Base-by-base conservation (phyloP, 2,113 vertebrate genomes). In the Hippocampus abdominalis region DNA sequence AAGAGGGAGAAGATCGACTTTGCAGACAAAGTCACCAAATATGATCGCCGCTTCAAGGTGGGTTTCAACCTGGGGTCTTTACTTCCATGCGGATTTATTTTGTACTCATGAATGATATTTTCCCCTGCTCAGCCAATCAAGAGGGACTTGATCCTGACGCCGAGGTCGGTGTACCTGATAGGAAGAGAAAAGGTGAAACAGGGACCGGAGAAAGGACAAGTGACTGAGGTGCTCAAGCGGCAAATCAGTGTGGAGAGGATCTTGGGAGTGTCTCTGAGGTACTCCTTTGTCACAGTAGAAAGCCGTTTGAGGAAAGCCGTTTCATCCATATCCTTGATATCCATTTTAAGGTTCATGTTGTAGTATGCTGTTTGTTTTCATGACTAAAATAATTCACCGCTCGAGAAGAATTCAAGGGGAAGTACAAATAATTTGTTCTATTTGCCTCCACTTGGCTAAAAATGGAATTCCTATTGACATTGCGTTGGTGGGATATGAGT, bases 1-100 rank as follows among this genome's bases (percentile, higher is more conserved):
- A 98, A 96, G 75, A 92, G 96, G 56, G 97, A 99, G 81, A 99
- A 99, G 92, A 94, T 98, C 0, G 96, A 98, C 75, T 99, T 99
- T 66, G 95, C 96, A 0, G 96, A 98, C 86, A 96, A 92, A 0
- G 94, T 98, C 73, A 97, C 92, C 46, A 99, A 99, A 91, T 99
- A 94, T 0, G 96, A 99, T 82, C 87, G 97, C 6, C 88, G 97
- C 29, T 98, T 98, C 84, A 98, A 98, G 95, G 97, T 99, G 78
- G 49, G 72, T 68, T 59, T 60, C 4, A 60, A 21, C 13, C 71
- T 27, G 2, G 10, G 77, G 42, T n/a, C 49, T 60, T 12, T 70
- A 25, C 23, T 10, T 23, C 21, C 15, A 20, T 44, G 27, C n/a
- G 12, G 53, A 15, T 4, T 20, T 42, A 13, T 40, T 27, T 16